These are phyloP conservation scores for Aphodius granarius DNA, from an alignment of 2,888 invertebrate species.

Conservation along the genomic window DNA sequence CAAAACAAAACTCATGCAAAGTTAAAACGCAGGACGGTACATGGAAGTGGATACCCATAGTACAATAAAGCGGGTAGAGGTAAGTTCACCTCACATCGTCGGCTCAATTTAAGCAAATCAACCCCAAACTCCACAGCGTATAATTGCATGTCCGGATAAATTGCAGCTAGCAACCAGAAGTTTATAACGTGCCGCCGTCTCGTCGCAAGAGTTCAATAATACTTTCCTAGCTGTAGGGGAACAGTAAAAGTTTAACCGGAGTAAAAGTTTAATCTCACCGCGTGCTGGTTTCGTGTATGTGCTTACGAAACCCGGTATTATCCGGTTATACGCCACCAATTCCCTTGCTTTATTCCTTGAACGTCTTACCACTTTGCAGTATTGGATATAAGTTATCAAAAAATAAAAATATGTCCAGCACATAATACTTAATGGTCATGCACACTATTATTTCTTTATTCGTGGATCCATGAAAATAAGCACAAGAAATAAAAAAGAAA, in stretches of 20 bases:
- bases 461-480: too few relatives aligned
- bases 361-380: not conserved
- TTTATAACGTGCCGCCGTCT: conserved; percentile 7
- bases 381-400: too few relatives aligned
- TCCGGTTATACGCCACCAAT: not conserved
- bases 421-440: too few relatives aligned
- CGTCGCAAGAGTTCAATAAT: not conserved
- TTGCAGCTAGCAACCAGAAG: conserved; percentile 1
- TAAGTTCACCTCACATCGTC: not conserved
- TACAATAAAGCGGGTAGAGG: not conserved
- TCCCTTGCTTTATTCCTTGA: not conserved
- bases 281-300: not conserved
- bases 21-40: not conserved
- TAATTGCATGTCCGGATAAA: conserved; percentile 10
- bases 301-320: not conserved
- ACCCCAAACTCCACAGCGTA: not conserved
- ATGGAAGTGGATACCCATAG: not conserved
- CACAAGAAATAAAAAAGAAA: too few relatives aligned
- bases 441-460: too few relatives aligned
- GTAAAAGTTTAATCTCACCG: not conserved
- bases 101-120: not conserved
- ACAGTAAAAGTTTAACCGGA: not conserved
- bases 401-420: too few relatives aligned
- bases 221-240: not conserved
- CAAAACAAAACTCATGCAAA: not conserved